Base-by-base conservation (phyloP, 2,113 vertebrate species). In the Bujurquina vittata region DNA sequence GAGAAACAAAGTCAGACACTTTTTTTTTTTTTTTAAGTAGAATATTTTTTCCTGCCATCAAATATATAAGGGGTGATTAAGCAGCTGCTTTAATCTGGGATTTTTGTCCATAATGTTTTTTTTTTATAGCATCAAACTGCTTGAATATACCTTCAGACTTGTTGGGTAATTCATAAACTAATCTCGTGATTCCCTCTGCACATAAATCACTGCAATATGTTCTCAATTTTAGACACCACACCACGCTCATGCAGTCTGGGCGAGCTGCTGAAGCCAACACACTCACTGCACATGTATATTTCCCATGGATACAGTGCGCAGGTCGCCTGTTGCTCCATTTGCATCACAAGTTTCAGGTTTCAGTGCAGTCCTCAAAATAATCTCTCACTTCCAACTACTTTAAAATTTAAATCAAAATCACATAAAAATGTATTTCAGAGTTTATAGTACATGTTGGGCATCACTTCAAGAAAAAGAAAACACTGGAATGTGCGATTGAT, bases 291-390 rank as follows among this genome's bases (percentile, higher is more conserved):
- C 17, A 3, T 17, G 43, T 5, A 10, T 15, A 6, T 46, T 46
- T 46, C 22, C 43, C 62, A 65, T 43, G 9, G 18, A 17, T 10
- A 46, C 40, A 69, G 0, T 0, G 23, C 0, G 17, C 40, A 46
- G 40, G 26, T 29, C 29, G 22, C 40, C 22, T 3, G 0, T 29
- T 49, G 26, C 40, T 7, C 8, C 0, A 0, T 67, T 67, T 49
- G 63, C 0, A 11, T 69, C 29, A 69, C 22, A 69, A 0, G 26
- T n/a, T n/a, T n/a, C n/a, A n/a, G n/a, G n/a, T n/a, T n/a, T n/a
- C n/a, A n/a, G n/a, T n/a, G n/a, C n/a, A n/a, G n/a, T n/a, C n/a
- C n/a, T n/a, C 26, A 46, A 26, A 46, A 67, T 67, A 0, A 0
- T 29, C 0, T 1, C 26, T 49, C 18, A 23, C 22, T 69, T 23